Base-by-base conservation (phyloP, 1,140 invertebrate genomes). In the Drosophila insularis region DNA sequence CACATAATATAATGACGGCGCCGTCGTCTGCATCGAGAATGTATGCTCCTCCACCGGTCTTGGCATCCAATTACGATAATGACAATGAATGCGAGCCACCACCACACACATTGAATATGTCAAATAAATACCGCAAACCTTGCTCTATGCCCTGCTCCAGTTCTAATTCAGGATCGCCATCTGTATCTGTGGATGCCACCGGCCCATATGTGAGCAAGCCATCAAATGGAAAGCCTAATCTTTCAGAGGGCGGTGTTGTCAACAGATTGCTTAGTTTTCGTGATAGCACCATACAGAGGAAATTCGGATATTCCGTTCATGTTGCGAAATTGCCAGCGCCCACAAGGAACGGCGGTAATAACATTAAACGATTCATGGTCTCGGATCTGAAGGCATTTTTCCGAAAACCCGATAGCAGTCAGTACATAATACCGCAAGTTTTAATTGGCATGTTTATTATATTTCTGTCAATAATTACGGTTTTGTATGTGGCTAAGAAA, bases 261-360 rank as follows among this genome's bases (percentile, higher is more conserved):
- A 90, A 82, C 50, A 66, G 81, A 75, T 39, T 87, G 53, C 82
- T 90, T 1, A 89, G 86, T 63, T 86, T 90, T 69, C 81, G 86
- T 1, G 86, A 86, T 65, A 71, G 78, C 17, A 77, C 86, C 0
- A 68, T 80, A 32, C 75, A 84, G 17, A 58, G 75, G 10, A 81
- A 85, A 46, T 71, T 68, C 17, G 40, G 56, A 1, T 69, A 62
- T 31, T 21, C 73, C 10, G 56, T 69, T 3, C 72, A 75, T 27
- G 61, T 58, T 6, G 60, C 82, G 27, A 71, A 68, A n/a, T 17
- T 58, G 14, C 39, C 55, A 1, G 59, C 56, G 19, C 46, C 61
- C 2, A 53, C 35, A 11, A 79, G 43, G 19, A 82, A 62, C 43
- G 75, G 69, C 60, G 27, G 23, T 14, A 43, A n/a, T 2, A 63